These are phyloP conservation scores for Abscondita cerata DNA, from an alignment of 2,888 invertebrate genomes.

Conservation along the genomic window DNA sequence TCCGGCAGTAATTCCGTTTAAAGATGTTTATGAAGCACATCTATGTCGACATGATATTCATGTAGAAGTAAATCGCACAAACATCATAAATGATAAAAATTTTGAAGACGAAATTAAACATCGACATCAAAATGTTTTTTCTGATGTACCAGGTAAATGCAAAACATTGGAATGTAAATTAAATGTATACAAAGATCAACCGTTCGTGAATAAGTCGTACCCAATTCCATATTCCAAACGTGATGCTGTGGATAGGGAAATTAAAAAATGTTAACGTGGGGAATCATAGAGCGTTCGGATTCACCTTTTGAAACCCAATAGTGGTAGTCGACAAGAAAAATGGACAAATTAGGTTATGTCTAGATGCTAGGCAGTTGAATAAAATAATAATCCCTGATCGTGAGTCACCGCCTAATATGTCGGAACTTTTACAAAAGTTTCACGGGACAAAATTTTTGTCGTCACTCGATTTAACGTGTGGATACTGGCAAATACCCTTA, in stretches of 20 bases:
- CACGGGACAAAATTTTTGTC: conserved; percentile 33
- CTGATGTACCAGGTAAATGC: no score
- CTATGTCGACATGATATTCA: no score
- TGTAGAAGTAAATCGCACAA: no score
- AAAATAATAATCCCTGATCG: conserved; percentile 23
- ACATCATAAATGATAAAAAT: no score
- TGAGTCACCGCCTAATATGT: conserved; percentile 19
- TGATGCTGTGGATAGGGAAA: conserved; percentile 3
- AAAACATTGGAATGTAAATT: neutral
- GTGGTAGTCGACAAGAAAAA: conserved; percentile 8
- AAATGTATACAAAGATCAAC: neutral
- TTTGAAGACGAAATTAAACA: no score
- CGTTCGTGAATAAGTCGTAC: conserved; percentile 4
- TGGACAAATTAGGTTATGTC: neutral
- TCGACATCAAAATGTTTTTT: no score
- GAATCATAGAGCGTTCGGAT: neutral
- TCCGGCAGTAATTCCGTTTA: no score
- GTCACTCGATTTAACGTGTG: conserved; percentile 35
- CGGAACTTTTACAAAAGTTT: conserved; percentile 38
- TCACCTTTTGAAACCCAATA: conserved; percentile 9
- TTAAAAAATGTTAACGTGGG: conserved; percentile 1
- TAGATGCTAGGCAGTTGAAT: conserved; percentile 16
- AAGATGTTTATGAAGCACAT: no score
- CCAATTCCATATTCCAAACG: conserved; percentile 13
- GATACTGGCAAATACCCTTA: conserved; percentile 42